Percentiles rank a stretch among this genome's conserved stretches.
These are phyloP conservation scores for Scolanthus callimorphus DNA, from an alignment of 92 coral and sea anemone species.

Conservation along the genomic window DNA sequence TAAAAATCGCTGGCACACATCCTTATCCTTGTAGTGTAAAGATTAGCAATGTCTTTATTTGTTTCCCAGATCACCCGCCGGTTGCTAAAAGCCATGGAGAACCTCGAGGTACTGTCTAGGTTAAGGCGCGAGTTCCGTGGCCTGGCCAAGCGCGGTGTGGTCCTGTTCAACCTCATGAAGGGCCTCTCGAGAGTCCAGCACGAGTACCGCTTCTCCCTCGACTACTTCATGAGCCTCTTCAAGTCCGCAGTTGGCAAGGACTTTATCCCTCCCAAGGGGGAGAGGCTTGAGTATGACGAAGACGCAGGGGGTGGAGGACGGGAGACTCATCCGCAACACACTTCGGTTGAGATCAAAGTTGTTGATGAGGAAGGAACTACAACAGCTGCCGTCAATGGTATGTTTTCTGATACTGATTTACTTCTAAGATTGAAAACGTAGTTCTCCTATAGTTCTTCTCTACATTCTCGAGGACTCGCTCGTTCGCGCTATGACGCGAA, in stretches of 20 bases:
- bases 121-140: constrained; percentile 74
- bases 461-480: too few relatives aligned
- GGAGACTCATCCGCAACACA: constrained; percentile 20
- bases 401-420: too few relatives aligned
- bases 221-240: constrained; percentile 76
- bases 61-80: constrained; percentile 71
- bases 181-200: constrained; percentile 82
- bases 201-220: constrained; percentile 93
- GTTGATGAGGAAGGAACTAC: constrained; percentile 38
- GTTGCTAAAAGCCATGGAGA: constrained; percentile 65
- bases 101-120: constrained; percentile 69
- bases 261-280: constrained; percentile 34
- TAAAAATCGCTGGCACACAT: too few relatives aligned
- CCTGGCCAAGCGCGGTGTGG: constrained; percentile 82
- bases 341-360: constrained; percentile 49
- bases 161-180: constrained; percentile 70
- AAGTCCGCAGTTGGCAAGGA: constrained; percentile 78
- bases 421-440: too few relatives aligned
- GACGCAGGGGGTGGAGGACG: constrained; percentile 40
- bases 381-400: constrained; percentile 2
- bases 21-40: too few relatives aligned
- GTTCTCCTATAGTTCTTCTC: too few relatives aligned
- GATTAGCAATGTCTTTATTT: too few relatives aligned
- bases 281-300: constrained; percentile 68
- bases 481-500: too few relatives aligned